A percentile compares a stretch with the other conserved stretches of the same genome.
These are phyloP conservation scores for Smutsia gigantea DNA, from an alignment of 2,797 vertebrate species.

Conservation along the genomic window DNA sequence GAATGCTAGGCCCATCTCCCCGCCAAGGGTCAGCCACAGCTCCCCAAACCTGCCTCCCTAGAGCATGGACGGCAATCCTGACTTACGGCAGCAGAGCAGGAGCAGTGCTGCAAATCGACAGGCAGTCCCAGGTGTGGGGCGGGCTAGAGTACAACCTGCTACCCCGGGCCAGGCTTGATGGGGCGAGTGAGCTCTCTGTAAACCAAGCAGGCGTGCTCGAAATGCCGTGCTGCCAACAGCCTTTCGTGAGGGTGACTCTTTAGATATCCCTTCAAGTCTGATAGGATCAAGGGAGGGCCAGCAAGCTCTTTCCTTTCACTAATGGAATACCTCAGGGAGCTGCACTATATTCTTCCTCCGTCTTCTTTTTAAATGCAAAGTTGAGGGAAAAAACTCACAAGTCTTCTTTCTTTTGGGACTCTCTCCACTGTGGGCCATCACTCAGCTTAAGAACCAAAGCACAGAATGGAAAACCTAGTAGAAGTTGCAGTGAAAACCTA, in stretches of 20 bases:
- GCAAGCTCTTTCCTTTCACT: neutral
- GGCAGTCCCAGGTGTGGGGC: too few relatives aligned
- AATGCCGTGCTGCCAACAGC: neutral
- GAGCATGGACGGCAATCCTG: neutral
- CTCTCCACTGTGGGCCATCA: neutral
- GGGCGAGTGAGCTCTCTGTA: accelerated
- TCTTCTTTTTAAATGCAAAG: neutral
- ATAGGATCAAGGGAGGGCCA: neutral
- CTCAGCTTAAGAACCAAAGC: neutral
- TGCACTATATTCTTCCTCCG: neutral
- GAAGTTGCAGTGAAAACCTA: neutral
- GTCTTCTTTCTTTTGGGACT: neutral
- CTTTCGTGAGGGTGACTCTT: neutral
- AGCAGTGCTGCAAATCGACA: neutral
- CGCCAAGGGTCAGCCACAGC: neutral
- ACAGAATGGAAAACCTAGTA: neutral
- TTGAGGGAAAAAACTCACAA: neutral
- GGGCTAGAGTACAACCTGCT: neutral
- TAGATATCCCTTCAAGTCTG: neutral
- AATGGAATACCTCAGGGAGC: neutral
- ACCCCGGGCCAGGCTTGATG: neutral
- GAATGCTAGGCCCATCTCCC: neutral
- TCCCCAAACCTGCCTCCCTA: neutral
- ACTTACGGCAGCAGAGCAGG: neutral
- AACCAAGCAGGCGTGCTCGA: neutral